Evolutionary conservation across 2,888 invertebrate species (phyloP), one percentile per base, ranked within the genome.

Genomic region (Drosophila suboccidentalis): DNA sequence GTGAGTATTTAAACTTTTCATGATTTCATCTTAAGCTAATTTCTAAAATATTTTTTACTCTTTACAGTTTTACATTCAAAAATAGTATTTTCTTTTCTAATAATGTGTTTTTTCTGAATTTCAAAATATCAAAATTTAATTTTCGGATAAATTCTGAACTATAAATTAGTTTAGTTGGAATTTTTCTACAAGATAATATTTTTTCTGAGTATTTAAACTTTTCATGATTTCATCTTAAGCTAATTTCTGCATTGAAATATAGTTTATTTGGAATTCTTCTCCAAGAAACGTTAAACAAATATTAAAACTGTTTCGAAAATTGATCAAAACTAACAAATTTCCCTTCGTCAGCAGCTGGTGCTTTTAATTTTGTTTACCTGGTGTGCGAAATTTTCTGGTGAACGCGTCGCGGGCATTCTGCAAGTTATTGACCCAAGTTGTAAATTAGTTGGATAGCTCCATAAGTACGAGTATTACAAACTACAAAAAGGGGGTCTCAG

Each of bases 371-470:
- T 32, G 54, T 60, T 64, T 51, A 47, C 53, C 65, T 80, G 72
- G 72, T 80, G 68, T 55, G 73, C 47, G 64, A 69, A 63, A 60
- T 67, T 53, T 53, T 32, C 71, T 75, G 62, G 51, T 57, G 61
- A 75, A 47, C 80, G 80, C 80, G 58, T 65, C 58, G 17, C 41
- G 47, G 29, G 50, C 60, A 41, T 41, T 49, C 13, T 63, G 15
- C 75, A 74, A 74, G 78, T 82, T 79, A 79, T 82, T 79, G 79
- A 79, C 79, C 79, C 75, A 79, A 60, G 71, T 64, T 39, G 58
- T 13, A 69, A 80, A 80, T 77, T 63, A 66, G 80, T 46, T 57
- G 51, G 19, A 46, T 47, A 46, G 19, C 41, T 39, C 32, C 13
- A 41, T 10, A 55, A 36, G 22, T 19, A 26, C 34, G n/a, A 34